These are phyloP conservation scores for Oligia latruncula DNA, from an alignment of 2,888 invertebrate genomes.

Conservation along the genomic window DNA sequence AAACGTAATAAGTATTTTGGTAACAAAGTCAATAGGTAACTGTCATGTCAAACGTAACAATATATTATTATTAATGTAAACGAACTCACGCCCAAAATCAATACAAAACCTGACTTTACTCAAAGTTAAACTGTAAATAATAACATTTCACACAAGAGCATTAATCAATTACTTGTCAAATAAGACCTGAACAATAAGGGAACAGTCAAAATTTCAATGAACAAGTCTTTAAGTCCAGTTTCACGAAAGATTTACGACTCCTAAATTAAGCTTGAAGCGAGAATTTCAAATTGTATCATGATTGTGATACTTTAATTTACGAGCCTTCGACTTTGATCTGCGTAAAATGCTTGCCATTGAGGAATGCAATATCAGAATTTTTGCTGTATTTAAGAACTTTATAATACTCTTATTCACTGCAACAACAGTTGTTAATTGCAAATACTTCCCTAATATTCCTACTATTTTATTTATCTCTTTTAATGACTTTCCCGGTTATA, in stretches of 20 bases:
- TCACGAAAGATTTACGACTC: constrained; percentile 45
- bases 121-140: constrained; percentile 19
- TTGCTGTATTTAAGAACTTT: neutral
- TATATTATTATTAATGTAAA: constrained; percentile 11
- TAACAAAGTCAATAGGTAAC: neutral
- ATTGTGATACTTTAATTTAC: constrained; percentile 51
- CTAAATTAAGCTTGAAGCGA: constrained; percentile 35
- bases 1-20: neutral
- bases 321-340: constrained; percentile 37
- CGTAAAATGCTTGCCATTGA: constrained; percentile 10
- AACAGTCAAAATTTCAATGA: constrained; percentile 54
- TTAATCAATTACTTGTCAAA: constrained; percentile 59
- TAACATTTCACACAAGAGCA: constrained; percentile 42
- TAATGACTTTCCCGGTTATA: neutral
- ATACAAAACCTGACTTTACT: constrained; percentile 2
- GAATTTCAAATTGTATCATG: constrained; percentile 40
- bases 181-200: constrained; percentile 43
- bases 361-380: neutral
- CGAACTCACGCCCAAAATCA: constrained; percentile 18
- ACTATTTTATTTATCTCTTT: neutral
- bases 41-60: neutral
- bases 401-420: neutral
- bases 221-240: constrained; percentile 41
- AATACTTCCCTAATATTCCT: too few species aligned
- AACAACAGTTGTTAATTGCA: neutral